A percentile compares a stretch with the other conserved stretches of the same genome.
phyloP scores from a whole-genome alignment of 2,113 vertebrate genomes.

The Myxocyprinus asiaticus region DNA sequence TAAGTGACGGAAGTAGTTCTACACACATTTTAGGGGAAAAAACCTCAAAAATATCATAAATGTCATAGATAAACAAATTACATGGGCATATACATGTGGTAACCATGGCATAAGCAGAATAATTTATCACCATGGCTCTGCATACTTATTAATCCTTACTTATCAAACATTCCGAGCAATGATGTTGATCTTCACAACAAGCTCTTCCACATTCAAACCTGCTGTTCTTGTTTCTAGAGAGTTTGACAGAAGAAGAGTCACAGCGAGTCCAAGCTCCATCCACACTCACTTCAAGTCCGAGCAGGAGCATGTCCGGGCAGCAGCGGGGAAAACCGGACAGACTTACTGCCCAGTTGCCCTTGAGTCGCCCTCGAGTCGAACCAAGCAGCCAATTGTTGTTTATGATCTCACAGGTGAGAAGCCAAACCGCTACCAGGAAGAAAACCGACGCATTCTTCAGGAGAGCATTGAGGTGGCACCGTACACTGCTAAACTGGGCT shows the following conservation, averaged over 20 bases:
- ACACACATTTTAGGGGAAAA: no score
- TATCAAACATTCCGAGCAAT: neutral
- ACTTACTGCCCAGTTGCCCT: slow-evolving; percentile 76
- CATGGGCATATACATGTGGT: no score
- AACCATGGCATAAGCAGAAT: no score
- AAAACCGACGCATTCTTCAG: slow-evolving; percentile 83
- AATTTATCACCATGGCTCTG: no score
- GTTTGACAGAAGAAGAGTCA: slow-evolving; percentile 77
- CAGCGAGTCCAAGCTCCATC: slow-evolving; percentile 73
- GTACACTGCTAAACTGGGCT: slow-evolving; percentile 78
- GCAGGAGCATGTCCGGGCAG: slow-evolving; percentile 70
- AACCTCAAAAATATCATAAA: no score
- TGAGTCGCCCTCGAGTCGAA: slow-evolving; percentile 73
- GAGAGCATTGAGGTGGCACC: slow-evolving; percentile 87
- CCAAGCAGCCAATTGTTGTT: slow-evolving; percentile 66
- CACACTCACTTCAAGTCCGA: slow-evolving; percentile 75
- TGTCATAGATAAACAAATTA: no score
- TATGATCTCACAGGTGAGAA: slow-evolving; percentile 66
- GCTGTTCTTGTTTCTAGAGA: slow-evolving; percentile 72
- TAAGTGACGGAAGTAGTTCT: no score
- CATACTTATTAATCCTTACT: no score
- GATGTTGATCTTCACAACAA: neutral
- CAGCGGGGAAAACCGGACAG: slow-evolving; percentile 75
- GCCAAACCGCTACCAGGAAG: slow-evolving; percentile 83
- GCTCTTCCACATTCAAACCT: neutral